phyloP scores from a whole-genome alignment of 2,888 invertebrate genomes.

The Pseudococcus longispinus region DNA sequence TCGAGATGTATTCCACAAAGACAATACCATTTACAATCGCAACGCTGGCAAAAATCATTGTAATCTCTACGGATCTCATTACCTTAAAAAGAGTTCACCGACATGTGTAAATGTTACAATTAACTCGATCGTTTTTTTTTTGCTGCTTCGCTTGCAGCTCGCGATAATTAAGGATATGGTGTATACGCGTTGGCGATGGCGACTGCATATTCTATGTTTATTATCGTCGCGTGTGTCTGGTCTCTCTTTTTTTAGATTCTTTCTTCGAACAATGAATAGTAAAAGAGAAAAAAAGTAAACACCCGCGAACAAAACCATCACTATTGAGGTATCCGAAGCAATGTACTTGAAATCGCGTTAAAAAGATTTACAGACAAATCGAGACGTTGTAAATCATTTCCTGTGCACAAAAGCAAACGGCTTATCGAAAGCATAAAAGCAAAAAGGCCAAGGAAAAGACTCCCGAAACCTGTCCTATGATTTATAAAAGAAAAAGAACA shows the following conservation, averaged over 20 bases:
- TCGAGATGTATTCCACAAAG: background rate
- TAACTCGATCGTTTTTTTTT: background rate
- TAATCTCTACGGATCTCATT: background rate
- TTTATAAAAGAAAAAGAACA: background rate
- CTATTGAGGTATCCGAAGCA: too few species aligned
- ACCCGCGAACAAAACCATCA: background rate
- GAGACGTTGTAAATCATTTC: background rate
- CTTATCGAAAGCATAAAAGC: background rate
- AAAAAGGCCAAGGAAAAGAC: background rate
- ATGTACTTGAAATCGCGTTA: too few species aligned
- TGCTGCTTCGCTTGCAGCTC: background rate
- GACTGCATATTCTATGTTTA: background rate
- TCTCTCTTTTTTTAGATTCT: background rate
- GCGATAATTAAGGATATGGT: background rate
- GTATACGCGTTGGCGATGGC: background rate
- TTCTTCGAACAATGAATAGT: background rate
- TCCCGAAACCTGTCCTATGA: background rate
- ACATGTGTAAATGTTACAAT: background rate
- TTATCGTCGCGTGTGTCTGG: background rate
- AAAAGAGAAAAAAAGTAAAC: background rate
- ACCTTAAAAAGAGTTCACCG: background rate
- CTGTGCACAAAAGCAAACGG: background rate
- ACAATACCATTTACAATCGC: background rate
- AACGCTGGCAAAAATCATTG: background rate
- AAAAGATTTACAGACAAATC: background rate